These are phyloP conservation scores for Ommatoiulus sabulosus DNA, from an alignment of 2,888 invertebrate genomes.

Conservation along the genomic window DNA sequence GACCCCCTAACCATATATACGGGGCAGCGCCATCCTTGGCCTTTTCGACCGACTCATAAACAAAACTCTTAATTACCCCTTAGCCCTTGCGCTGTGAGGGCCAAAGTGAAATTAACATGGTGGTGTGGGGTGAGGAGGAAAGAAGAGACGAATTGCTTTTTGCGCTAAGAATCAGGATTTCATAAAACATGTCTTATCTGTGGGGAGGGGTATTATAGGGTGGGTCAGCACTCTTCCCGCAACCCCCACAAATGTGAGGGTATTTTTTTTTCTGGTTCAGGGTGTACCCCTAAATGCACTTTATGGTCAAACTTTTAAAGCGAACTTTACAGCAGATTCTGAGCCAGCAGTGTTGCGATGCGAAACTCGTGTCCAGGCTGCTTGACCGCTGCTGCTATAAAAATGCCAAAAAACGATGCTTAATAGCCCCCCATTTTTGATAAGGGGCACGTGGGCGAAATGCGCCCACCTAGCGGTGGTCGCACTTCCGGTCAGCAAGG, in stretches of 20 bases:
- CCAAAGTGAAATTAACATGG: slow-evolving; percentile 11
- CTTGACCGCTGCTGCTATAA: slow-evolving; percentile 21
- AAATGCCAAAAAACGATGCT: background rate
- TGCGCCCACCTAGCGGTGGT: background rate
- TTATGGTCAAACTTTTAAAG: background rate
- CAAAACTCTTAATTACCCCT: slow-evolving; percentile 34
- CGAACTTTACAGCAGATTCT: background rate
- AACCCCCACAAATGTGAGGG: background rate
- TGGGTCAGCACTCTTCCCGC: background rate
- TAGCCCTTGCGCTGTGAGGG: background rate
- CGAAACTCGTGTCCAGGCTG: background rate
- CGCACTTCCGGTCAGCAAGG: background rate
- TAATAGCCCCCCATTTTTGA: background rate
- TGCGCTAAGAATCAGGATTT: background rate
- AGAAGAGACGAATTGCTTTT: slow-evolving; percentile 15
- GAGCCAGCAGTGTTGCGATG: background rate
- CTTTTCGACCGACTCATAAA: background rate
- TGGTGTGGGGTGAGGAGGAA: background rate
- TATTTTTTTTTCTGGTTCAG: background rate
- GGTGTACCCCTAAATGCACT: background rate
- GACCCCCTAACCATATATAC: background rate
- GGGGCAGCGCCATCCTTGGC: background rate
- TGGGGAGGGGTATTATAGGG: background rate
- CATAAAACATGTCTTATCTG: slow-evolving; percentile 28
- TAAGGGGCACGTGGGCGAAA: background rate